Base-by-base conservation (phyloP, 2,888 invertebrate species). In the Ophion slaviceki region DNA sequence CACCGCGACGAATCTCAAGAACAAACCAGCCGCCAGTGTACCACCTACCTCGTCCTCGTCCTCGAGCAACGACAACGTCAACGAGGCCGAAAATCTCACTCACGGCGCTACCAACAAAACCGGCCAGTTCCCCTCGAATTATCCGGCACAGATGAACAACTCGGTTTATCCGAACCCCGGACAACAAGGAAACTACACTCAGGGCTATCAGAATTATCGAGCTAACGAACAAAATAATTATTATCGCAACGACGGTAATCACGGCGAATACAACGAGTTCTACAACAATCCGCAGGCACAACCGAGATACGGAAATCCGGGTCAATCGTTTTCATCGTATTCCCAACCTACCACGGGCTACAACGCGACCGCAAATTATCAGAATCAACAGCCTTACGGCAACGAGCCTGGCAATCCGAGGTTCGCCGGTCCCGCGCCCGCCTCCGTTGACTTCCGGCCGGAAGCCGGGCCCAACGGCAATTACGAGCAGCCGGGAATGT, bases 1-100 rank as follows among this genome's bases (percentile, higher is more conserved):
- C 7, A 90, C 87, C 28, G 84, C 87, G 5, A 87, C 93, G 71
- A 91, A 91, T 17, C 90, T 92, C 64, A 95, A 94, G 59, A 94
- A 93, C 59, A 95, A 95, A 91, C 95, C 95, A 0, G 95, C 95
- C 1, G 95, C 95, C 20, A 95, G 95, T 11, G 94, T 95, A 1
- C 95, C 95, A 28, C 95, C 95, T 1, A 93, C 92, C 74, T 91
- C 92, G n/a, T 91, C 92, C 1, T 89, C 92, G 0, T 91, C 91
- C 7, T 89, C 90, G 1, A 91, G 84, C 68, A 89, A 87, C 68
- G 88, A 89, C 59, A 88, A 87, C 14, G 66, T 77, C 45, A 76
- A 76, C 71, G 86, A 88, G 40, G 88, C 84, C 28, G 92, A 92
- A 6, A 92, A 88, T 79, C 77, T 53, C 5, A 53, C 67, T 3